Conservation (phyloP, 1,140 invertebrate species). For the Diploscapter pachys region DNA sequence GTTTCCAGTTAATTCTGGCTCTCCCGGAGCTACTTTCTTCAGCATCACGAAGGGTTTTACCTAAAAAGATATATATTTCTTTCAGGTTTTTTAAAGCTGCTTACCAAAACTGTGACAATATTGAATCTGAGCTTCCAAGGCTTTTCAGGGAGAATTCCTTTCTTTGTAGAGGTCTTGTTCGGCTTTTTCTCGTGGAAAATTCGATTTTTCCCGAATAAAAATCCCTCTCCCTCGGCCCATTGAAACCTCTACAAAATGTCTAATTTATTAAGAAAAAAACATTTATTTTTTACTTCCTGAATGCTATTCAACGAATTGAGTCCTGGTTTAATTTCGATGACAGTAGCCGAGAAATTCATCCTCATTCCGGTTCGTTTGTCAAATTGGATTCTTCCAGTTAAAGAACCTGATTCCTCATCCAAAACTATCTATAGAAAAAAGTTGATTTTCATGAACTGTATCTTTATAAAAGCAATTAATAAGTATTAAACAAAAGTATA, state of each 20-base stretch:
- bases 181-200: constrained; percentile 21
- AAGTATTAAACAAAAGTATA: too few species aligned
- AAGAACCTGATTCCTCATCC: constrained; percentile 39
- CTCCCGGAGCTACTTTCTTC: constrained; percentile 45
- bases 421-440: constrained; percentile 3
- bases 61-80: constrained; percentile 11
- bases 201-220: constrained; percentile 16
- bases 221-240: constrained; percentile 31
- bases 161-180: constrained; percentile 11
- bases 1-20: constrained; percentile 51
- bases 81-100: background rate
- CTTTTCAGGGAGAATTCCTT: constrained; percentile 29
- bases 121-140: constrained; percentile 33
- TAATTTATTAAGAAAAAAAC: background rate
- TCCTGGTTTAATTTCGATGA: constrained; percentile 27
- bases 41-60: constrained; percentile 58
- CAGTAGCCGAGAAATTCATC: constrained; percentile 48
- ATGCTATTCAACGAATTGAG: constrained; percentile 31
- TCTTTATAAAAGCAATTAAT: background rate
- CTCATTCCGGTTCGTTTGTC: constrained; percentile 45
- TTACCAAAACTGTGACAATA: constrained; percentile 51
- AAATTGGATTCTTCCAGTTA: constrained; percentile 57
- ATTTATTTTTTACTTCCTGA: constrained; percentile 16
- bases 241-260: constrained; percentile 22
- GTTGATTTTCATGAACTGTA: too few species aligned